Base-by-base conservation (phyloP, 2,113 vertebrate species). In the Herpailurus yagouaroundi region DNA sequence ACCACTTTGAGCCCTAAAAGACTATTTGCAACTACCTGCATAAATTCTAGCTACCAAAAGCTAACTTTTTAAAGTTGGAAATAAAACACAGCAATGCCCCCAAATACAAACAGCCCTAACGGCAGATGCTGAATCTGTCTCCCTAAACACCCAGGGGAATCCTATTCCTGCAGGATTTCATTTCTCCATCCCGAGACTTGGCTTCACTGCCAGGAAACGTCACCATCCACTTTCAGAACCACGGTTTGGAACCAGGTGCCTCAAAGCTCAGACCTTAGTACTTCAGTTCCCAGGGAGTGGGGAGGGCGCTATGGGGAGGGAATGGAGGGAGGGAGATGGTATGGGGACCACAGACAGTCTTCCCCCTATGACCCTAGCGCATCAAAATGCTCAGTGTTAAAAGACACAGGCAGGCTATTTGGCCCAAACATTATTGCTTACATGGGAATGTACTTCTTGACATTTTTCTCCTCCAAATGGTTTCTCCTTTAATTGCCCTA, bases 291-390 rank as follows among this genome's bases (percentile, higher is more conserved):
- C 21, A 1, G 0, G 7, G 41, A 27, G 18, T 57, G 55, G 21
- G 57, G 21, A 23, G 57, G 57, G 21, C 6, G 0, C 57, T 23
- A 7, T 21, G 21, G 57, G 57, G 21, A 60, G 21, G 19, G 57
- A 19, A 18, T 57, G 57, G 57, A 3, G 21, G 57, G 9, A 21
- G 57, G 7, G 57, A 21, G 21, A 7, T 21, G 57, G 19, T 7
- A 23, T 23, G 57, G 0, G 16, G 66, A 76, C 0, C 0, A 4
- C 7, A 21, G 21, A 0, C 0, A 31, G 27, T 55, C 50, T n/a
- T 76, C 36, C 41, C 23, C 4, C 18, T 19, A 0, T 0, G 0
- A 0, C 7, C 21, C 27, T 8, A 13, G 31, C 6, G 1, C 7
- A 1, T 1, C 27, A 15, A 66, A 33, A 13, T 25, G 4, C 52